Conservation (phyloP, 37 sponge, comb jelly and placozoan genomes). For the Agelas oroides region DNA sequence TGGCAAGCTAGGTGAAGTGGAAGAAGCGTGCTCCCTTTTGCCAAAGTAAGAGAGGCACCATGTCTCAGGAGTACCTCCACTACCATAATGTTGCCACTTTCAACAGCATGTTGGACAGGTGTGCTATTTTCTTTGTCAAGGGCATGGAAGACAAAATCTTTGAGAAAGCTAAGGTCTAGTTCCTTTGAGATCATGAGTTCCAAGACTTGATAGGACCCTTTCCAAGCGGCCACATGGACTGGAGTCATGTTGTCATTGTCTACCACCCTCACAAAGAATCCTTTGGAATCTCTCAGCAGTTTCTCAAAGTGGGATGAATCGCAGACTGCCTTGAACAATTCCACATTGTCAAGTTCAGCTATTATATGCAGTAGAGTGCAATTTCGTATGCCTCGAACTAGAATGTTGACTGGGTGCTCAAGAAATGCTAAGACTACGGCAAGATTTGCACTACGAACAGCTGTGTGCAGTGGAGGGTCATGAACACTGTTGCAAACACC, state of each 20-base stretch:
- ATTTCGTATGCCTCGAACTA: constrained; percentile 37
- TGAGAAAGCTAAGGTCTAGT: constrained; percentile 38
- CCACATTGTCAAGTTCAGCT: constrained; percentile 60
- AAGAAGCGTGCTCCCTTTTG: constrained; percentile 49
- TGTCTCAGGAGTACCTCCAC: constrained; percentile 69
- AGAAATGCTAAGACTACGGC: constrained; percentile 44
- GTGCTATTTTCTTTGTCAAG: constrained; percentile 64
- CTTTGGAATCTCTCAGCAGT: background rate
- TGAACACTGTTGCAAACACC: constrained; percentile 37
- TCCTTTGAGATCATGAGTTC: constrained; percentile 60
- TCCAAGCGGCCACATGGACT: constrained; percentile 72
- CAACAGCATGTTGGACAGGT: constrained; percentile 87
- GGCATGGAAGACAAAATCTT: too few relatives aligned
- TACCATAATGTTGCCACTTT: constrained; percentile 55
- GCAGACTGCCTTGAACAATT: constrained; percentile 32
- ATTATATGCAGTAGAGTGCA: constrained; percentile 66
- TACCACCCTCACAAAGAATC: background rate
- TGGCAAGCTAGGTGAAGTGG: constrained; percentile 77
- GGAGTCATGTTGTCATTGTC: constrained; percentile 65
- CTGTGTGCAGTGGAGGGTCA: constrained; percentile 68
- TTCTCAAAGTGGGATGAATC: background rate
- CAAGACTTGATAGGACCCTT: constrained; percentile 65
- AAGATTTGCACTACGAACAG: constrained; percentile 23
- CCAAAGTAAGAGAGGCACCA: constrained; percentile 54
- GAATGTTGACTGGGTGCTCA: constrained; percentile 28